These are phyloP conservation scores for Teleiodes luculella DNA, from an alignment of 2,888 invertebrate species.

Conservation along the genomic window DNA sequence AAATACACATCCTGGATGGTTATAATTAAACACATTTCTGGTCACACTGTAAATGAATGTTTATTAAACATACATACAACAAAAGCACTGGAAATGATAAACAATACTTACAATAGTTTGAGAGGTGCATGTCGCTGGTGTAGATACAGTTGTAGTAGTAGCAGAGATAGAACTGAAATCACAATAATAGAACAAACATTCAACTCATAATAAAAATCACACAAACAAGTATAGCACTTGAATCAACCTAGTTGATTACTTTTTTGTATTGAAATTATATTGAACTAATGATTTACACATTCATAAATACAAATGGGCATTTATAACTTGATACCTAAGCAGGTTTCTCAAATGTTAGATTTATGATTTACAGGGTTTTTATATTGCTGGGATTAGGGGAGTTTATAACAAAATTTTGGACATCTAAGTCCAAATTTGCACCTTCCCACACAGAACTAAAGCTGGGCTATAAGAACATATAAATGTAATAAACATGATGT, in stretches of 20 bases:
- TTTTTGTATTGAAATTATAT: neutral
- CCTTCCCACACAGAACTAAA: too few relatives aligned
- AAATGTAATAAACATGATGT: too few relatives aligned
- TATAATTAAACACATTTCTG: neutral
- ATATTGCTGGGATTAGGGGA: too few relatives aligned
- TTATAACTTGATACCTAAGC: too few relatives aligned
- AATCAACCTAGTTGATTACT: neutral
- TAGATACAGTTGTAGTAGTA: constrained; percentile 64
- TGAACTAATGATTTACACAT: too few relatives aligned
- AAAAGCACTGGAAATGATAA: constrained; percentile 17
- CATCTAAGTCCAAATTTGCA: too few relatives aligned
- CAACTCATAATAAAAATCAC: neutral
- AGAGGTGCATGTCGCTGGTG: constrained; percentile 70
- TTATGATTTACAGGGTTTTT: too few relatives aligned
- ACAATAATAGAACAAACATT: constrained; percentile 10
- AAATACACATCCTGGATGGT: neutral
- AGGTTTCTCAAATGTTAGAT: too few relatives aligned
- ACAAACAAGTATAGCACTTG: neutral
- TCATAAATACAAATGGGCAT: too few relatives aligned
- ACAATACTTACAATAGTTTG: constrained; percentile 64
- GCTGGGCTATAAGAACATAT: too few relatives aligned
- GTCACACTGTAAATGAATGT: neutral
- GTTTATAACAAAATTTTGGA: too few relatives aligned
- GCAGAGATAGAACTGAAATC: constrained; percentile 66
- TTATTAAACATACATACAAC: constrained; percentile 6